Conservation (phyloP, 2,888 invertebrate genomes). For the Drosophila percnosoma region DNA sequence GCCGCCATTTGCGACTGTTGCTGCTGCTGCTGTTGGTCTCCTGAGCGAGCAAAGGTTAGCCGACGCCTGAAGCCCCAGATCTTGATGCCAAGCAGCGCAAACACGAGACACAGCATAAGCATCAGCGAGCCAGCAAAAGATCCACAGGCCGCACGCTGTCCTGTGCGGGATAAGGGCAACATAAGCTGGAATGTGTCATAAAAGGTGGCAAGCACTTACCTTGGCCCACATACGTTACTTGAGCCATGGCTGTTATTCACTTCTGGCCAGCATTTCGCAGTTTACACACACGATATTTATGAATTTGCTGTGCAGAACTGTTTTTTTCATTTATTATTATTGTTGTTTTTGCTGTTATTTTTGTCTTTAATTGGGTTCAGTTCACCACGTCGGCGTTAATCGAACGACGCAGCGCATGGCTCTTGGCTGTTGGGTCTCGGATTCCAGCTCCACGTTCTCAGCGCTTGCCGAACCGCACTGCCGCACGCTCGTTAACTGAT, state of each 20-base stretch:
- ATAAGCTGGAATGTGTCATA: not conserved
- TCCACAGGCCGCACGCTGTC: constrained; percentile 41
- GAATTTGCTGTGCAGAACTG: constrained; percentile 20
- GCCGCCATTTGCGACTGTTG: constrained; percentile 41
- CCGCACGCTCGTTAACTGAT: constrained; percentile 67
- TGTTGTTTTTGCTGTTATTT: not conserved
- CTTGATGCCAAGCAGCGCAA: constrained; percentile 84
- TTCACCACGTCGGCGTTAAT: constrained; percentile 75
- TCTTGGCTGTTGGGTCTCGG: constrained; percentile 29
- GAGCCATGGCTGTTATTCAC: constrained; percentile 62
- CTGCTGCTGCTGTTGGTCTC: constrained; percentile 22
- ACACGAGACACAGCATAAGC: constrained; percentile 75
- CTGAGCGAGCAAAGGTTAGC: constrained; percentile 71
- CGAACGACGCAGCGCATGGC: constrained; percentile 53
- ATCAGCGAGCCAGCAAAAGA: constrained; percentile 49
- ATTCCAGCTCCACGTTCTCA: constrained; percentile 42
- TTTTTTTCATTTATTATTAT: constrained; percentile 14
- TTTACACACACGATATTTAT: constrained; percentile 47
- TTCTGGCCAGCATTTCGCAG: constrained; percentile 60
- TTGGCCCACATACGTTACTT: constrained; percentile 65
- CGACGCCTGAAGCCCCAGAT: constrained; percentile 86
- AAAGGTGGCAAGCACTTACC: constrained; percentile 50
- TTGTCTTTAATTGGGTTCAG: constrained; percentile 35
- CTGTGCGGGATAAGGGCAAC: constrained; percentile 24
- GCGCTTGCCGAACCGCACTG: constrained; percentile 50